Conservation (phyloP, 2,888 invertebrate genomes). For the Pyrochroa serraticornis region DNA sequence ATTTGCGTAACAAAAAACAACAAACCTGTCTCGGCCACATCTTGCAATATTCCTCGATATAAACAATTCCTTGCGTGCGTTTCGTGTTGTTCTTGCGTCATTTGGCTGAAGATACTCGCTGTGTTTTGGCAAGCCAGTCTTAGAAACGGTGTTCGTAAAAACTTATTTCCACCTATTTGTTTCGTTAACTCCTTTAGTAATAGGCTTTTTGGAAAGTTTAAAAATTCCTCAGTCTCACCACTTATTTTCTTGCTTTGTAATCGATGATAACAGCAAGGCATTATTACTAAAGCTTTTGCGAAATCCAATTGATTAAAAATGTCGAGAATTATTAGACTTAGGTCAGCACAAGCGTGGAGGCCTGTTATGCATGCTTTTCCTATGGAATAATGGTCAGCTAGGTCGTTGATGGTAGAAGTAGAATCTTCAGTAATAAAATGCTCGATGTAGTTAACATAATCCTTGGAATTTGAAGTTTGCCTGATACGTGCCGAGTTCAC, state of each 20-base stretch:
- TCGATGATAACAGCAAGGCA: slow-evolving; percentile 85
- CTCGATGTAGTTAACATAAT: slow-evolving; percentile 64
- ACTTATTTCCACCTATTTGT: slow-evolving; percentile 53
- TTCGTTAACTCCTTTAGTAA: slow-evolving; percentile 57
- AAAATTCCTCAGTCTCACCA: slow-evolving; percentile 56
- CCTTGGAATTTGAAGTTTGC: slow-evolving; percentile 61
- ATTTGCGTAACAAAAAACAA: slow-evolving; percentile 11
- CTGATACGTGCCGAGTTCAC: slow-evolving; percentile 65
- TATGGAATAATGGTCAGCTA: slow-evolving; percentile 27
- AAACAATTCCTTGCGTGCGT: slow-evolving; percentile 64
- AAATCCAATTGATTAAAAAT: slow-evolving; percentile 66
- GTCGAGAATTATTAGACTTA: slow-evolving; percentile 70
- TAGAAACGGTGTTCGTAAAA: slow-evolving; percentile 70
- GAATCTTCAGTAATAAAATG: slow-evolving; percentile 65
- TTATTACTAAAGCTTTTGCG: slow-evolving; percentile 66
- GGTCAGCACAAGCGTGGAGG: slow-evolving; percentile 80
- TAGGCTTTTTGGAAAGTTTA: slow-evolving; percentile 71
- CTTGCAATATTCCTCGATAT: slow-evolving; percentile 68
- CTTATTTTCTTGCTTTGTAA: slow-evolving; percentile 4
- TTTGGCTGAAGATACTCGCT: slow-evolving; percentile 60
- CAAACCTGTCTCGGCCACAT: slow-evolving; percentile 65
- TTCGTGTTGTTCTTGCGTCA: slow-evolving; percentile 59
- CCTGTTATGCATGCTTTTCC: slow-evolving; percentile 63
- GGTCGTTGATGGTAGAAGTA: slow-evolving; percentile 48
- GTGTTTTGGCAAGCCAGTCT: slow-evolving; percentile 75